These are phyloP conservation scores for Thaleichthys pacificus DNA, from an alignment of 2,797 vertebrate species.

Conservation along the genomic window DNA sequence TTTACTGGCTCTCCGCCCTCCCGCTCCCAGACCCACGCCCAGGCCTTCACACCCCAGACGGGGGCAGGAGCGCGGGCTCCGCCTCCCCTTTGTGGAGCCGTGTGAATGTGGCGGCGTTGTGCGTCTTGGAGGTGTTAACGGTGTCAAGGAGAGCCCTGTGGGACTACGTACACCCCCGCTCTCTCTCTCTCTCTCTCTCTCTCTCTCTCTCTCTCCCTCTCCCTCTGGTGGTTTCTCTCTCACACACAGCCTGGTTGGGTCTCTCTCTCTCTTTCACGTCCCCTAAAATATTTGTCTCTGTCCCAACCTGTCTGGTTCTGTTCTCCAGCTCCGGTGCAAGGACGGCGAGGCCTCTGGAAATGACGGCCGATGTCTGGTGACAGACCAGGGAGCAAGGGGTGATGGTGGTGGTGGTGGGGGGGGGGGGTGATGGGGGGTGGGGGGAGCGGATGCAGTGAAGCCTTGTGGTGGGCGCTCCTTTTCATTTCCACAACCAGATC, in stretches of 20 bases:
- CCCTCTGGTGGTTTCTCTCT: constrained; percentile 5
- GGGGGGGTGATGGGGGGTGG: background rate
- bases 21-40: constrained; percentile 29
- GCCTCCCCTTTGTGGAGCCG: constrained; percentile 67
- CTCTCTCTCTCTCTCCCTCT: constrained; percentile 1
- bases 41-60: constrained; percentile 56
- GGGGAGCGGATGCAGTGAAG: constrained; percentile 23
- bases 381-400: background rate
- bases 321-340: too few species aligned
- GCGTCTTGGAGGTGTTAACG: constrained; percentile 67
- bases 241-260: constrained; percentile 3
- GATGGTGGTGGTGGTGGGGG: background rate
- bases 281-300: background rate
- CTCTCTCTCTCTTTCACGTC: background rate
- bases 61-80: constrained; percentile 60
- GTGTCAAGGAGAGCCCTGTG: constrained; percentile 49
- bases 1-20: constrained; percentile 5
- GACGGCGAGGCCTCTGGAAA: background rate
- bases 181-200: background rate
- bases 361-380: constrained; percentile 11
- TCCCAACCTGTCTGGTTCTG: background rate
- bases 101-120: constrained; percentile 71
- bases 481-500: constrained; percentile 37
- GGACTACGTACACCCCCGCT: constrained; percentile 45
- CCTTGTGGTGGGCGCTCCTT: constrained; percentile 33